Evolutionary conservation across 92 coral and sea anemone genomes (phyloP).

Genomic region (Diadumene lineata): DNA sequence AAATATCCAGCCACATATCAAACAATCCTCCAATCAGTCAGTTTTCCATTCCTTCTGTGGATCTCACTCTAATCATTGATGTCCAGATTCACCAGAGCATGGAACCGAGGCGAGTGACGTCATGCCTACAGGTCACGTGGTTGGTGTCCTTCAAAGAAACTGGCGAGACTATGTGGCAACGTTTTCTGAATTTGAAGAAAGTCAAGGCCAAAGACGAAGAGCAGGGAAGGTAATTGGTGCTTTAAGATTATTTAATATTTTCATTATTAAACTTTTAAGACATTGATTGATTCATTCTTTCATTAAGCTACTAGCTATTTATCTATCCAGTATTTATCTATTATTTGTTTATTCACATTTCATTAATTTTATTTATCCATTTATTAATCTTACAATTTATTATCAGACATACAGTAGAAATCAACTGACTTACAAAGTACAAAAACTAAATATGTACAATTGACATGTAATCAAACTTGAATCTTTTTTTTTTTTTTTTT

Average conservation of each 20-base stretch:
- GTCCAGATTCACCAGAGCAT: neutral
- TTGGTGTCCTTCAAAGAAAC: conserved; percentile 86
- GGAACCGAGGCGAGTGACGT: conserved; percentile 63
- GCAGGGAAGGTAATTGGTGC: conserved; percentile 85
- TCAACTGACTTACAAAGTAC: too few species aligned
- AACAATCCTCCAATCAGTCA: neutral
- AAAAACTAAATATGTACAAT: too few species aligned
- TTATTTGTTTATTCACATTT: too few species aligned
- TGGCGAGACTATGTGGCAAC: conserved; percentile 91
- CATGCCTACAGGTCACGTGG: conserved; percentile 80
- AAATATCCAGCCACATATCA: neutral
- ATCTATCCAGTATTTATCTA: neutral
- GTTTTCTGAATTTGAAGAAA: conserved; percentile 76
- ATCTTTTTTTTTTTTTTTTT: too few species aligned
- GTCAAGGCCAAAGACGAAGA: conserved; percentile 58
- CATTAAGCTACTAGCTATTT: neutral
- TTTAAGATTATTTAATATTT: too few species aligned
- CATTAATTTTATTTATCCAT: too few species aligned
- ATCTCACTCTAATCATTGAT: neutral
- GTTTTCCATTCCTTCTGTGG: neutral
- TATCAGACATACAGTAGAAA: too few species aligned
- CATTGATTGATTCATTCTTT: neutral
- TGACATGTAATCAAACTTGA: too few species aligned
- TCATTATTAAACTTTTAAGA: too few species aligned
- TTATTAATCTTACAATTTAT: neutral